Evolutionary conservation across 2,888 invertebrate genomes (phyloP).

Genomic region (Lithophane ornitopus): DNA sequence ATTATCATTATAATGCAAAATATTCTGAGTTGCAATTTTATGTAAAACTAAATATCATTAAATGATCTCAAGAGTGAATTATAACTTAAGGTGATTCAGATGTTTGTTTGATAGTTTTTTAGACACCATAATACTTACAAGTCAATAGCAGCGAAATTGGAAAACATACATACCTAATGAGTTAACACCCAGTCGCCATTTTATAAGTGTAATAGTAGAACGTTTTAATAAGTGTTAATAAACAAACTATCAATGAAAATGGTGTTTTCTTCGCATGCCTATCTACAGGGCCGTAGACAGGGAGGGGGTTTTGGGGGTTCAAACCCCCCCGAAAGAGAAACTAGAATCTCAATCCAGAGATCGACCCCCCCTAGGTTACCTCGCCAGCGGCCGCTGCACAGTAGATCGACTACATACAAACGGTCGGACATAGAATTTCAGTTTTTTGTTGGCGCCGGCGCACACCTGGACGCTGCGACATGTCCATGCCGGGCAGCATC

Average conservation of each 20-base stretch:
- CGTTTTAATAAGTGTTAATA: conserved; percentile 88
- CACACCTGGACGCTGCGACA: no score
- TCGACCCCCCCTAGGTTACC: no score
- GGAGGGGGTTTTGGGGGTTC: no score
- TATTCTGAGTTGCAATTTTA: conserved; percentile 64
- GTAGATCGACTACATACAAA: no score
- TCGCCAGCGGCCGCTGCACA: no score
- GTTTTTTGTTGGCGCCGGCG: no score
- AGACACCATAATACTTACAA: conserved; percentile 58
- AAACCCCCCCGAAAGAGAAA: no score
- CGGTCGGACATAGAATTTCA: no score
- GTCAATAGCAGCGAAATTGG: conserved; percentile 76
- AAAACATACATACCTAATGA: conserved; percentile 69
- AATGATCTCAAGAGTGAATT: conserved; percentile 79
- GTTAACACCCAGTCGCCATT: conserved; percentile 81
- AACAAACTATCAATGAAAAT: conserved; percentile 77
- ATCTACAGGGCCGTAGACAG: no score
- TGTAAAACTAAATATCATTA: conserved; percentile 69
- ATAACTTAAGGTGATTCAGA: conserved; percentile 68
- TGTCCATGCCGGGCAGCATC: no score
- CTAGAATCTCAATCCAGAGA: no score
- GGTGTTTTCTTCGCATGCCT: conserved; percentile 23
- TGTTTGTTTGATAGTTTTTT: conserved; percentile 69
- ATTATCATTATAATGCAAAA: conserved; percentile 55
- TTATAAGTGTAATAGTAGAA: conserved; percentile 86